Evolutionary conservation across 2,113 vertebrate species (phyloP), one percentile per base, ranked within the genome.

Genomic region (Otocyon megalotis): DNA sequence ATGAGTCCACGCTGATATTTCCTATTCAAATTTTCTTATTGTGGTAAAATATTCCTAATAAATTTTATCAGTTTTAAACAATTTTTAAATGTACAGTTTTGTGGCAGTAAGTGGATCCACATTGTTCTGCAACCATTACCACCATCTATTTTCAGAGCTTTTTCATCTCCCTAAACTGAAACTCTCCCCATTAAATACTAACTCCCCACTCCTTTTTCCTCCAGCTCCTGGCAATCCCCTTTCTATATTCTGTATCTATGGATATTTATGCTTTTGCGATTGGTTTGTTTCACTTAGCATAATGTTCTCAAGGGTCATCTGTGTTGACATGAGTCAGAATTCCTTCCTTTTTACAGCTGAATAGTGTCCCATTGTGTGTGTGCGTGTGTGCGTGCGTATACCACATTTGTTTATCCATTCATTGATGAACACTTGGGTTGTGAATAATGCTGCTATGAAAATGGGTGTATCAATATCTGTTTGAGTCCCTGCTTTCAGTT

Each of bases 101-200:
- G 37, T 76, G 58, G 11, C 56, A 67, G n/a, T 69, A 80, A 53
- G 16, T 62, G 26, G 13, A 35, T 89, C 74, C 32, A 32, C 32
- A 37, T 62, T 85, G 26, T 67, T 93, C 43, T 71, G 28, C 17
- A 85, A 35, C 37, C 11, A 19, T 77, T 19, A 37, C 63, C 56
- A 81, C 50, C 3, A 15, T 86, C 26, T 3, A 8, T 54, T 2
- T n/a, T 3, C 35, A 88, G 67, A 32, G 48, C 35, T 5, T 80
- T 83, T 85, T 71, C 19, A 72, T 88, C n/a, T 94, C 89, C 56
- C 17, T 54, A 92, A 37, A 69, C 10, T 62, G 72, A 92, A 88
- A 72, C 54, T 72, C n/a, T 67, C 24, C 6, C 50, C 35, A 54
- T 77, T 56, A 62, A 85, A 77, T 1, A 48, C 5, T 54, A 88